Base-by-base conservation (phyloP, 2,113 vertebrate genomes). In the rabbit (Oryctolagus cuniculus) region DNA sequence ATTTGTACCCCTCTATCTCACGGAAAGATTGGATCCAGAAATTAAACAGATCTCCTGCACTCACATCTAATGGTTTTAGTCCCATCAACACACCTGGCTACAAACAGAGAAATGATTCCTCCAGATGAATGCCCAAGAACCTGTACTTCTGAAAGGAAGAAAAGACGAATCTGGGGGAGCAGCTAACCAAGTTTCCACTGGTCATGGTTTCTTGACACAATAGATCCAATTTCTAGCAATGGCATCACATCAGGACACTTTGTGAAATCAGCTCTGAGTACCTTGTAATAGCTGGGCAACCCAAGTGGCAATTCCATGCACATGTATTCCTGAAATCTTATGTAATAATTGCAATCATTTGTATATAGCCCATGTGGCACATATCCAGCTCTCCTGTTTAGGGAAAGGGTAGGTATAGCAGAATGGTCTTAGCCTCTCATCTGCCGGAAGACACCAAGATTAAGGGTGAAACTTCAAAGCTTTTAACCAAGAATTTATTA, bases 401-500 rank as follows among this genome's bases (percentile, higher is more conserved):
- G 38, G 11, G 55, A 83, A 94, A 7, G 2, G 17, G 3, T 58
- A 10, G 16, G 9, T 86, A 1, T 21, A 83, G 27, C 7, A 74
- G 31, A 38, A 49, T 78, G 49, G 16, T 66, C 19, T 87, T 89
- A 13, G 19, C 5, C 1, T 94, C 29, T 74, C 51, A 79, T 89
- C 67, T 72, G 87, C 34, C 91, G 24, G 66, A 93, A 82, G 22
- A 93, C 10, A 67, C 51, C 6, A 49, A 84, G 7, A 91, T 77
- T 87, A 92, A 82, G 51, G 15, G 1, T 61, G 58, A 77, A 21
- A 84, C 49, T 69, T 85, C 53, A 94, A 77, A 84, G 34, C 10
- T 77, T 87, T 96, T 74, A 85, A 85, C 38, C 53, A 77, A 85
- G 49, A 80, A 75, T 78, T 53, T 66, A 74, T 95, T 74, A 89